Base-by-base conservation (phyloP, 2,797 vertebrate species). In the Arrhamphus sclerolepis region DNA sequence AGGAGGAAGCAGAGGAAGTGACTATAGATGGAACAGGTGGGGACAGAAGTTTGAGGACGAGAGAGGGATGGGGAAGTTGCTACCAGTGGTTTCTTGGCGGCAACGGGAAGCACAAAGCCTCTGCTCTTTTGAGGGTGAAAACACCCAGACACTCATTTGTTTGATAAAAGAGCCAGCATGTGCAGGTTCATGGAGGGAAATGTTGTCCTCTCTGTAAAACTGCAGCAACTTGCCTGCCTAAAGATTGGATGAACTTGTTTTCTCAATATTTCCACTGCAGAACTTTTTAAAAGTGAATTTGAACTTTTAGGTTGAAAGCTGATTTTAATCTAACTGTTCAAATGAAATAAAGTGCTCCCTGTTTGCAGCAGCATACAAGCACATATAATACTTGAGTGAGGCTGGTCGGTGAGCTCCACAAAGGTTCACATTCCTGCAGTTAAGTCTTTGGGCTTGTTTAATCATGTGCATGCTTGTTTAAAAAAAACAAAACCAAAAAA, bases 81-180 rank as follows among this genome's bases (percentile, higher is more conserved):
- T 57, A 19, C 56, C 75, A 72, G 70, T n/a, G 58, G 73, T 80
- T 70, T 72, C 42, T 77, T 72, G 61, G 70, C 38, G 41, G 62
- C 80, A 70, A 69, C 60, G 66, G 67, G 77, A 55, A 53, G 63
- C 79, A 90, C 82, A 89, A 88, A 87, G 83, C 73, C 13, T 38
- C 13, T 14, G 11, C 34, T 14, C 34, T 38, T 38, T 38, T 38
- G 2, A 13, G 14, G 34, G 34, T 16, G 14, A 13, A 38, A 38
- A 38, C 50, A 57, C 3, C 48, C 68, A 44, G 46, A 61, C 58
- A 18, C 73, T 41, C 70, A 71, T 65, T 82, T 72, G 70, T 65
- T 26, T 76, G 48, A 80, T 62, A 66, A 74, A 78, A 69, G 63
- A 72, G 24, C 17, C 39, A 64, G 24, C 57, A 24, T 75, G 65